These are phyloP conservation scores for Meteorus colon DNA, from an alignment of 2,888 invertebrate genomes.

Conservation along the genomic window DNA sequence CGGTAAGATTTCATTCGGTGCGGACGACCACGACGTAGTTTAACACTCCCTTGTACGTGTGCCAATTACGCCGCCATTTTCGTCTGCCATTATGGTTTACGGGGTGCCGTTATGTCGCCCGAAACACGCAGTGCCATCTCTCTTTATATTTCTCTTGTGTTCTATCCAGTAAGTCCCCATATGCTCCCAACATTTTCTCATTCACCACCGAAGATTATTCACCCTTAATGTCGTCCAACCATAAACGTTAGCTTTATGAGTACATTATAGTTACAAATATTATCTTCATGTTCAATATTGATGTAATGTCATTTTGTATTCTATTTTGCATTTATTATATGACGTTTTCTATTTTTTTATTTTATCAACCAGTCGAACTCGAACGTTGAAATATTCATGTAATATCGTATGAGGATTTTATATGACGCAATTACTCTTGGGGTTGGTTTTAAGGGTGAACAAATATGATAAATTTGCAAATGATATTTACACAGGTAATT, in stretches of 20 bases:
- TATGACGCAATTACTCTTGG: background rate
- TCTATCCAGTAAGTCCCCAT: background rate
- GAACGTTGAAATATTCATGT: background rate
- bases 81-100: constrained; percentile 59
- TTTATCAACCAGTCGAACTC: background rate
- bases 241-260: background rate
- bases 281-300: constrained; percentile 16
- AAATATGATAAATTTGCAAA: background rate
- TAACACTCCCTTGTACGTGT: constrained; percentile 49
- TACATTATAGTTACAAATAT: constrained; percentile 10
- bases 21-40: constrained; percentile 38
- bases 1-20: constrained; percentile 46
- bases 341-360: too few species aligned
- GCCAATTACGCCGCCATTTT: constrained; percentile 60
- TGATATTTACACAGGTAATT: background rate
- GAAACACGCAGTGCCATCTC: background rate
- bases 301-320: background rate
- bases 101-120: constrained; percentile 26
- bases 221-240: background rate
- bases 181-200: constrained; percentile 1
- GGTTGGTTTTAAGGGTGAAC: background rate
- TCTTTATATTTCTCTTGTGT: constrained; percentile 2
- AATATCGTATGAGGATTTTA: background rate
- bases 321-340: too few species aligned
- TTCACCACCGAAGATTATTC: background rate